phyloP scores from a whole-genome alignment of 1,140 invertebrate species.

The Planococcus citri region DNA sequence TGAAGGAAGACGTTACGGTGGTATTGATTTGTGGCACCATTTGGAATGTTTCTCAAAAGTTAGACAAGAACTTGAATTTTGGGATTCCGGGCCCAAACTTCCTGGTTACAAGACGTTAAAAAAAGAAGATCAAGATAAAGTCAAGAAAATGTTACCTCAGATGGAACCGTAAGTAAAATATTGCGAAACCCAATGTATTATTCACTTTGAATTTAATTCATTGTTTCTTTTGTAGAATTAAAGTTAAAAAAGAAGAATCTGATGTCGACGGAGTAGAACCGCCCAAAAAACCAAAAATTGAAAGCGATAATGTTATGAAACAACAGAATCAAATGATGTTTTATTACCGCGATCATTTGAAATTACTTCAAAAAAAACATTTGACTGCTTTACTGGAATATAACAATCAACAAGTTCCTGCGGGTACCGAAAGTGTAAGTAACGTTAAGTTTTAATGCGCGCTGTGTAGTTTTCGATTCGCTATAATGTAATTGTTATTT shows the following conservation, averaged over 20 bases:
- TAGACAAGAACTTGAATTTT: slow-evolving; percentile 62
- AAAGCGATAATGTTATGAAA: slow-evolving; percentile 43
- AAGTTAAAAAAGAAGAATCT: slow-evolving; percentile 39
- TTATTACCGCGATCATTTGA: slow-evolving; percentile 48
- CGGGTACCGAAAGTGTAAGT: slow-evolving; percentile 27
- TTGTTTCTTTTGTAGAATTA: slow-evolving; percentile 21
- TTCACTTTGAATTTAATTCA: slow-evolving; percentile 21
- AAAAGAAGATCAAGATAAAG: slow-evolving; percentile 56
- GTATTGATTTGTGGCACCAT: slow-evolving; percentile 77
- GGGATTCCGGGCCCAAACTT: slow-evolving; percentile 51
- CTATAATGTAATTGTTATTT: slow-evolving; percentile 29
- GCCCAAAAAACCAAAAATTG: slow-evolving; percentile 54
- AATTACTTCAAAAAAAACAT: slow-evolving; percentile 40
- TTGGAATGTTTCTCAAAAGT: slow-evolving; percentile 78
- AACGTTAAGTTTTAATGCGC: background rate
- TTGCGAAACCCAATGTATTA: background rate
- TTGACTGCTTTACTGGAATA: slow-evolving; percentile 50
- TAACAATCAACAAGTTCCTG: slow-evolving; percentile 59
- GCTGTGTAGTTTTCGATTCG: slow-evolving; percentile 1
- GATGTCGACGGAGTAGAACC: slow-evolving; percentile 38
- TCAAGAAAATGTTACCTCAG: slow-evolving; percentile 57
- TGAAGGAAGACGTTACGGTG: slow-evolving; percentile 63
- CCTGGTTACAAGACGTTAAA: slow-evolving; percentile 59
- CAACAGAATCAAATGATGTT: slow-evolving; percentile 72
- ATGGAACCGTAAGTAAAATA: slow-evolving; percentile 26